Percentiles rank a stretch among this genome's conserved stretches.
These are phyloP conservation scores for Malacoraja senta DNA, from an alignment of 2,797 vertebrate species.

Conservation along the genomic window DNA sequence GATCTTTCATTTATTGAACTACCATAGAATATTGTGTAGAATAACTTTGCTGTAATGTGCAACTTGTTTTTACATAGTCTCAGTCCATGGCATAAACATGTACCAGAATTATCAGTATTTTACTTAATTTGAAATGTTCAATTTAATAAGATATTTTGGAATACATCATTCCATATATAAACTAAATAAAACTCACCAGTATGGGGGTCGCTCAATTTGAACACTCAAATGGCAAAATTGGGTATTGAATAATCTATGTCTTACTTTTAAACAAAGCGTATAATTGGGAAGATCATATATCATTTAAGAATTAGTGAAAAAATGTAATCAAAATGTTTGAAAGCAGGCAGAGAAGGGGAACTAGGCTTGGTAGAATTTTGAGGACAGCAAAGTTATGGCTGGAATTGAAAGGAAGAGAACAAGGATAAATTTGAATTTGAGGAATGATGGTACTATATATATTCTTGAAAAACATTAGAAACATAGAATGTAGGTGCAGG, in stretches of 20 bases:
- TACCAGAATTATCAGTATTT: neutral
- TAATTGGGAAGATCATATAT: neutral
- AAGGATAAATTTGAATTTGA: neutral
- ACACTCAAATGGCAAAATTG: neutral
- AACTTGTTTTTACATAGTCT: neutral
- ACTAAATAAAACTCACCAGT: neutral
- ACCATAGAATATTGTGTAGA: neutral
- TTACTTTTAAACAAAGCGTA: neutral
- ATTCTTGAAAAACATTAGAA: neutral
- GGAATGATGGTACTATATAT: neutral
- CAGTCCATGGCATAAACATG: neutral
- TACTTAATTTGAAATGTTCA: neutral
- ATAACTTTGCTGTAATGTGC: neutral
- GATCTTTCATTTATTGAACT: neutral
- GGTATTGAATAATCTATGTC: neutral
- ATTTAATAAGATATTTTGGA: neutral
- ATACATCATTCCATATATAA: neutral
- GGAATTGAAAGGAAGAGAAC: neutral
- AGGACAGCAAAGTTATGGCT: neutral
- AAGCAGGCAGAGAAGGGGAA: neutral
- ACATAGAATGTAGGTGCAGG: too few relatives aligned
- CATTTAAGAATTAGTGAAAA: neutral
- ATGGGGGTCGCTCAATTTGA: neutral
- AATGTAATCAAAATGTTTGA: neutral
- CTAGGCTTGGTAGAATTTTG: neutral